Conservation (phyloP, 1,140 invertebrate genomes). For the Sitodiplosis mosellana region DNA sequence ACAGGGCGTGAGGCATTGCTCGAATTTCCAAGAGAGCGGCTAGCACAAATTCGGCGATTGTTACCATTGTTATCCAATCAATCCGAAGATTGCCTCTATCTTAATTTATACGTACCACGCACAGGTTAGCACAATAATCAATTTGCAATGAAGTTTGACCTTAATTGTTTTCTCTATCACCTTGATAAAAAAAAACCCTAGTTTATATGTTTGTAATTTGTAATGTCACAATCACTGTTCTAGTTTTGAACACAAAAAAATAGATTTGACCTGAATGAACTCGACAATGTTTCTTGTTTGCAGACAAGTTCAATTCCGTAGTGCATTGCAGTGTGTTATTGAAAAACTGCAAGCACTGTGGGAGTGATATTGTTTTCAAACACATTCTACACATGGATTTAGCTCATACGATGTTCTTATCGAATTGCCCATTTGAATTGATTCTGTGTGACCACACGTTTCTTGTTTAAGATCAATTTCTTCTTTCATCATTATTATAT, state of each 20-base stretch:
- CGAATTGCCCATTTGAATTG: too few relatives aligned
- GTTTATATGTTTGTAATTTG: too few relatives aligned
- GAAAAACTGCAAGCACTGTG: constrained; percentile 71
- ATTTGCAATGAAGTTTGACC: too few relatives aligned
- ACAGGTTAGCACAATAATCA: constrained; percentile 60
- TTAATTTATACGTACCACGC: constrained; percentile 87
- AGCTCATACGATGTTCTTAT: too few relatives aligned
- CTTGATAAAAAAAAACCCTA: too few relatives aligned
- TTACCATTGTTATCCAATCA: constrained; percentile 69
- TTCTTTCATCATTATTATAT: too few relatives aligned
- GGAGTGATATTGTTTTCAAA: constrained; percentile 47
- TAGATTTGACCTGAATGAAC: constrained; percentile 6
- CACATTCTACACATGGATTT: not conserved
- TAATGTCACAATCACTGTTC: too few relatives aligned
- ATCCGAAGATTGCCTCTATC: constrained; percentile 92
- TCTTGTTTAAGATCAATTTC: too few relatives aligned
- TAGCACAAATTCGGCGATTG: constrained; percentile 63
- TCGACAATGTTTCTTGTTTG: constrained; percentile 22
- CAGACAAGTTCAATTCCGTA: constrained; percentile 66
- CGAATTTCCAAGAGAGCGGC: constrained; percentile 55
- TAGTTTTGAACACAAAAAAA: too few relatives aligned
- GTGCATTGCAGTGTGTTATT: constrained; percentile 74
- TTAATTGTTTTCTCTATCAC: too few relatives aligned
- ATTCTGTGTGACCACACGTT: too few relatives aligned
- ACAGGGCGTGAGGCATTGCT: constrained; percentile 54